Evolutionary conservation across 2,113 vertebrate species (phyloP).

Genomic region (Saguinus imperator): DNA sequence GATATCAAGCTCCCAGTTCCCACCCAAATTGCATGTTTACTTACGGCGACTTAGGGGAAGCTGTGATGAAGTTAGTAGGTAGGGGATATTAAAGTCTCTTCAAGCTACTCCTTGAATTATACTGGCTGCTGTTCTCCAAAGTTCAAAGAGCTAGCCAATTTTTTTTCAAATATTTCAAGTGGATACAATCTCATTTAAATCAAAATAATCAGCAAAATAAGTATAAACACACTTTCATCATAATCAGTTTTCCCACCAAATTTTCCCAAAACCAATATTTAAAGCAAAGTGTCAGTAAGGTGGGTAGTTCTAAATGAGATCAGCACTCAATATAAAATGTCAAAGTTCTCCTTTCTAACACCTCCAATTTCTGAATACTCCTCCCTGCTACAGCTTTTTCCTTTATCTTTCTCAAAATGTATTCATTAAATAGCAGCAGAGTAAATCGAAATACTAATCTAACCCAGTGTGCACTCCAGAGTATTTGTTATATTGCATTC

Average conservation of each 20-base stretch:
- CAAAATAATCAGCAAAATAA: slow-evolving; percentile 56
- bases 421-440: slow-evolving; percentile 60
- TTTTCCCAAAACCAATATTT: slow-evolving; percentile 41
- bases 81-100: not conserved
- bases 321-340: slow-evolving; percentile 7
- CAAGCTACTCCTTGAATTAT: slow-evolving; percentile 20
- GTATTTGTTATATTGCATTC: slow-evolving; percentile 40
- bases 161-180: slow-evolving; percentile 54
- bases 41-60: not conserved
- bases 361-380: slow-evolving; percentile 39
- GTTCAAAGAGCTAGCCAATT: slow-evolving; percentile 21
- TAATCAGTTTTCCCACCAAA: slow-evolving; percentile 36
- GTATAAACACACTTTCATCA: slow-evolving; percentile 14
- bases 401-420: slow-evolving; percentile 51
- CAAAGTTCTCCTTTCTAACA: slow-evolving; percentile 40
- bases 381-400: not conserved
- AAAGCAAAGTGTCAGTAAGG: not conserved
- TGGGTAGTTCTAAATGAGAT: slow-evolving; percentile 32
- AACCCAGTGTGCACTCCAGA: slow-evolving; percentile 9
- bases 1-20: not conserved
- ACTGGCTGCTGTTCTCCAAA: slow-evolving; percentile 43
- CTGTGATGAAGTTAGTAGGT: not conserved
- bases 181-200: slow-evolving; percentile 25
- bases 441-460: slow-evolving; percentile 66
- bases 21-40: not conserved